phyloP scores from a whole-genome alignment of 2,797 vertebrate species.

The Oreortyx pictus region DNA sequence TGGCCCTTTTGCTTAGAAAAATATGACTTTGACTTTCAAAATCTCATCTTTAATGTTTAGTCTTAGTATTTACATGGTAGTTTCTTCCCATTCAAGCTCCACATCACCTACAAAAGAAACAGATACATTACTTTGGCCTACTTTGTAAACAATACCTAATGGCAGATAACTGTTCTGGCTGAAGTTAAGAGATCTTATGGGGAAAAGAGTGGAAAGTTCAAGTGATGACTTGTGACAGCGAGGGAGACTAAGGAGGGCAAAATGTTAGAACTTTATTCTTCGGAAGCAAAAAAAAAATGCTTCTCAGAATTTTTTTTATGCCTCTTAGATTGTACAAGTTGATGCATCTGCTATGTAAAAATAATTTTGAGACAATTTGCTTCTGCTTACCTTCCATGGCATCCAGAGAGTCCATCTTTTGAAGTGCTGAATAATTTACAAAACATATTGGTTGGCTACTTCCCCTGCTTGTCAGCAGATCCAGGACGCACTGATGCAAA shows the following conservation, averaged over 20 bases:
- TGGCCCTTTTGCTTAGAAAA: conserved; percentile 80
- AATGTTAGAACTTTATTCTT: background rate
- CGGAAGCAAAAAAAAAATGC: background rate
- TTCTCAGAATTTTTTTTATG: background rate
- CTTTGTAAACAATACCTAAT: background rate
- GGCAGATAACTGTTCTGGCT: background rate
- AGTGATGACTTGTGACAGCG: background rate
- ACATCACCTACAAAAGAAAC: conserved; percentile 89
- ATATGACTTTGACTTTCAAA: conserved; percentile 59
- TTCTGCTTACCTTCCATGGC: conserved; percentile 94
- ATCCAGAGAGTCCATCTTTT: conserved; percentile 99
- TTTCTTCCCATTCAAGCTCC: conserved; percentile 98
- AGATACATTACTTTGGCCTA: background rate
- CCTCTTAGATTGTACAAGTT: background rate
- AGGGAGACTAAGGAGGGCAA: background rate
- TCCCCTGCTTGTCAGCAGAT: conserved; percentile 92
- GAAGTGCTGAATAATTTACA: conserved; percentile 95
- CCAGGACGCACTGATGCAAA: conserved; percentile 95
- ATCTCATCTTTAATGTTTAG: conserved; percentile 28
- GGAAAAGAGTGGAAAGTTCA: background rate
- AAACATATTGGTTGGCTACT: conserved; percentile 94
- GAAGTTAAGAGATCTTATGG: background rate
- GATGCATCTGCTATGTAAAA: conserved; percentile 1
- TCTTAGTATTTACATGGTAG: conserved; percentile 89
- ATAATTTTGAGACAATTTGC: background rate